phyloP scores from a whole-genome alignment of 2,888 invertebrate genomes.

The Acronicta aceris region DNA sequence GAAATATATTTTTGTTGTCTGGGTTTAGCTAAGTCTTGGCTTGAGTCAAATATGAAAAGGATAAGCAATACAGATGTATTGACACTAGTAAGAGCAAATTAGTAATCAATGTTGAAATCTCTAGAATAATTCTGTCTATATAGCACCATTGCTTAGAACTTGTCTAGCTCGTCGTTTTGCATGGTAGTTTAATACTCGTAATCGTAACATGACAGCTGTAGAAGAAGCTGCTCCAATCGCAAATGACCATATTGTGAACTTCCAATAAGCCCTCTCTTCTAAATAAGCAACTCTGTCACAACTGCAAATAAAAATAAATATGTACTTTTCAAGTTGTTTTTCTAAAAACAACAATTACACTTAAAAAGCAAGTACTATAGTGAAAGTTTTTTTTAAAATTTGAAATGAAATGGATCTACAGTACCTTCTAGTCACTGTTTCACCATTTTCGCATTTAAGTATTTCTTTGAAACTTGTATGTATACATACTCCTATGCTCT shows the following conservation, averaged over 20 bases:
- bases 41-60: no score
- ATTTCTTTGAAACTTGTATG: slow-evolving; percentile 95
- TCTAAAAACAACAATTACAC: neutral
- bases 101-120: neutral
- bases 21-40: no score
- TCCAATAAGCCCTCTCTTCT: slow-evolving; percentile 95
- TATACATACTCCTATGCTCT: slow-evolving; percentile 94
- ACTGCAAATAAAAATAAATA: slow-evolving; percentile 83
- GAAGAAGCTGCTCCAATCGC: slow-evolving; percentile 91
- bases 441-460: slow-evolving; percentile 94
- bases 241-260: slow-evolving; percentile 93
- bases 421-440: slow-evolving; percentile 93
- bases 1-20: no score
- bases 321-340: neutral
- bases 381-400: neutral
- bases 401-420: neutral
- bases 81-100: neutral
- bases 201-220: slow-evolving; percentile 90
- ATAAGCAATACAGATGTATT: no score
- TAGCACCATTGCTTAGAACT: slow-evolving; percentile 91
- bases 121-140: slow-evolving; percentile 44
- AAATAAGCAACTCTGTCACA: slow-evolving; percentile 96
- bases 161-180: slow-evolving; percentile 92
- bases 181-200: slow-evolving; percentile 91
- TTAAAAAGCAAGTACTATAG: no score